A percentile compares a stretch with the other conserved stretches of the same genome.
These are phyloP conservation scores for Apostichopus japonicus DNA, from an alignment of 35 echinoderm and acorn worm species.

Conservation along the genomic window DNA sequence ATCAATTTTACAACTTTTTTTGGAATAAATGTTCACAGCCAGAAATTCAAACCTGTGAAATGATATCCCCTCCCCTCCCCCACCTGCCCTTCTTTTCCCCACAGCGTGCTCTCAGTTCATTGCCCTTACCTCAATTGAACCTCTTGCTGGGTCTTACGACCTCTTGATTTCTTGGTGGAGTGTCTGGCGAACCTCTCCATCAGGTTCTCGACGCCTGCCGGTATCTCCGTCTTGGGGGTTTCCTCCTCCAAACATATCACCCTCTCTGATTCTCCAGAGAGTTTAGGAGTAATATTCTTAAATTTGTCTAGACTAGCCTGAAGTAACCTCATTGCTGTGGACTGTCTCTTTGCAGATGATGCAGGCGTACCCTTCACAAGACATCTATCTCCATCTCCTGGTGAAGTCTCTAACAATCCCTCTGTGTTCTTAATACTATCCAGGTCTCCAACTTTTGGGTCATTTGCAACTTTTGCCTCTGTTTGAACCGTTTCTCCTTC, in stretches of 20 bases:
- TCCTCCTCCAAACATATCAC: constrained; percentile 81
- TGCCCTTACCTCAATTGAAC: constrained; percentile 84
- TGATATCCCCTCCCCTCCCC: too few species aligned
- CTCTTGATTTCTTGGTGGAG: constrained; percentile 55
- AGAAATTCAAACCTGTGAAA: too few species aligned
- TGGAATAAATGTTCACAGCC: too few species aligned
- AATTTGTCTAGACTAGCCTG: constrained; percentile 72
- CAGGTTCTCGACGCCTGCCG: constrained; percentile 68
- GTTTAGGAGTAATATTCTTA: constrained; percentile 68
- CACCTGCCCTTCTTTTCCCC: too few species aligned
- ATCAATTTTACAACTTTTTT: too few species aligned
- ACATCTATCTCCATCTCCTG: background rate
- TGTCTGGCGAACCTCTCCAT: constrained; percentile 91
- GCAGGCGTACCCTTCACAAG: background rate
- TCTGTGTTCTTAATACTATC: background rate
- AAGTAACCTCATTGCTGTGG: constrained; percentile 61
- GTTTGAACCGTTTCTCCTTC: background rate
- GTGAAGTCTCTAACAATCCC: background rate
- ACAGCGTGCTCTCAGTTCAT: background rate
- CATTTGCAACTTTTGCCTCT: background rate
- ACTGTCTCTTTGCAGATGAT: constrained; percentile 44
- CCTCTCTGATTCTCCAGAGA: constrained; percentile 61
- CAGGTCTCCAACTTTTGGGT: background rate
- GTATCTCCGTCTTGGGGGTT: constrained; percentile 22
- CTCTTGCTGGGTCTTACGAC: constrained; percentile 59